Conservation (phyloP, 2,888 invertebrate species). For the Cantharis nigra region DNA sequence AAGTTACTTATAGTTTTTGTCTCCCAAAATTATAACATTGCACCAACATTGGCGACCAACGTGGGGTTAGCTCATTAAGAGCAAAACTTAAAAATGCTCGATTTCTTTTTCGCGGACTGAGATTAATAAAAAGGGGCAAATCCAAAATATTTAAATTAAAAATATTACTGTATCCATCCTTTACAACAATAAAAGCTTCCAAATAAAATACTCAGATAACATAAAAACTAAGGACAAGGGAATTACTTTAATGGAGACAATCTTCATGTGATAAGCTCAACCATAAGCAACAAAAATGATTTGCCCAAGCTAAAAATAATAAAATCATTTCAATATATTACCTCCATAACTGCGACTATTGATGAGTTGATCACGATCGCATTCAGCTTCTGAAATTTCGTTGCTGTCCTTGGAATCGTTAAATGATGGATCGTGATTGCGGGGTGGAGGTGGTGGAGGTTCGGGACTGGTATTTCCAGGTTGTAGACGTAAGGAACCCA, state of each 20-base stretch:
- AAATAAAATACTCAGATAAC: not conserved
- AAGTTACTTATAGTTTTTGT: not conserved
- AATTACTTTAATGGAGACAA: not conserved
- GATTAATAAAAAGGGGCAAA: not conserved
- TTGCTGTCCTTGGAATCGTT: constrained; percentile 94
- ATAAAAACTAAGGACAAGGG: not conserved
- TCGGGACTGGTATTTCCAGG: constrained; percentile 64
- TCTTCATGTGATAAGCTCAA: constrained; percentile 15
- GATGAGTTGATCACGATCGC: constrained; percentile 79
- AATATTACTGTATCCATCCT: not conserved
- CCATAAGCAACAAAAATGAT: constrained; percentile 15
- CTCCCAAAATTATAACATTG: not conserved
- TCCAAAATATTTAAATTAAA: not conserved
- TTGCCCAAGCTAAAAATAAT: not conserved
- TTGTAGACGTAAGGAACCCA: constrained; percentile 62
- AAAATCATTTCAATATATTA: constrained; percentile 55
- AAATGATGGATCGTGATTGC: constrained; percentile 82
- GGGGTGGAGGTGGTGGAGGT: constrained; percentile 75
- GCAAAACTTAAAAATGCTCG: not conserved
- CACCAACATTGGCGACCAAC: not conserved
- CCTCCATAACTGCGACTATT: constrained; percentile 85
- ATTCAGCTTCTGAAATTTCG: constrained; percentile 92
- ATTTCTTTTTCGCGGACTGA: not conserved
- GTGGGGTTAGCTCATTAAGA: not conserved
- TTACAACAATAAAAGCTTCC: not conserved